phyloP scores from a whole-genome alignment of 2,113 vertebrate species.

The Carassius gibelio region DNA sequence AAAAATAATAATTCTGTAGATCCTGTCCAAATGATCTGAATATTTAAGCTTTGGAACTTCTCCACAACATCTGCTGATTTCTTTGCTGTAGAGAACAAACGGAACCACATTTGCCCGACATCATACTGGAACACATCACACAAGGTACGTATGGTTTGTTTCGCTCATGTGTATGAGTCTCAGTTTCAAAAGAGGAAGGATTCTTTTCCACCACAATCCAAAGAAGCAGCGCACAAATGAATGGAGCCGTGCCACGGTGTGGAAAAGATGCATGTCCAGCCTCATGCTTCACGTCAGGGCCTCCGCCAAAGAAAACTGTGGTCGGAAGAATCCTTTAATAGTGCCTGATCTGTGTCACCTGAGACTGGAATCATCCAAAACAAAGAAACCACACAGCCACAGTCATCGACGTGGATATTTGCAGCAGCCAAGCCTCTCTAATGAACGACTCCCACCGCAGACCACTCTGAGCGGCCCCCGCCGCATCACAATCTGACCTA shows the following conservation, averaged over 20 bases:
- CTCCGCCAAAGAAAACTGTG: slow-evolving; percentile 46
- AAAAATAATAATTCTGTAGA: background rate
- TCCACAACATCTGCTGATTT: background rate
- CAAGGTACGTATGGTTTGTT: slow-evolving; percentile 10
- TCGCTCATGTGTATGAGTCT: slow-evolving; percentile 23
- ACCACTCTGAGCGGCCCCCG: background rate
- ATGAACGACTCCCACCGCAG: background rate
- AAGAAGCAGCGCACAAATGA: slow-evolving; percentile 14
- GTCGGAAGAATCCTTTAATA: slow-evolving; percentile 81
- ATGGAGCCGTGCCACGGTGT: slow-evolving; percentile 42
- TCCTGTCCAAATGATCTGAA: no score
- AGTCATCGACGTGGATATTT: slow-evolving; percentile 29
- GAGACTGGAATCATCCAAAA: slow-evolving; percentile 82
- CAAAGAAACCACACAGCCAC: slow-evolving; percentile 74
- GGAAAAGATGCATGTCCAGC: slow-evolving; percentile 34
- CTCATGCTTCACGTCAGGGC: slow-evolving; percentile 19
- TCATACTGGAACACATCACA: background rate
- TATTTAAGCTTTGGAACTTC: background rate
- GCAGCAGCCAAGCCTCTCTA: slow-evolving; percentile 3
- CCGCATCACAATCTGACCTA: background rate
- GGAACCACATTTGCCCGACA: slow-evolving; percentile 8
- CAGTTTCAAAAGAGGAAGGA: slow-evolving; percentile 35
- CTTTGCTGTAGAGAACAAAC: background rate
- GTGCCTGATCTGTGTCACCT: slow-evolving; percentile 82
- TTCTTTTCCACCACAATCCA: slow-evolving; percentile 24